These are phyloP conservation scores for Turritopsis dohrnii DNA, from an alignment of 30 jellyfish, hydroid and myxozoan genomes.

Conservation along the genomic window DNA sequence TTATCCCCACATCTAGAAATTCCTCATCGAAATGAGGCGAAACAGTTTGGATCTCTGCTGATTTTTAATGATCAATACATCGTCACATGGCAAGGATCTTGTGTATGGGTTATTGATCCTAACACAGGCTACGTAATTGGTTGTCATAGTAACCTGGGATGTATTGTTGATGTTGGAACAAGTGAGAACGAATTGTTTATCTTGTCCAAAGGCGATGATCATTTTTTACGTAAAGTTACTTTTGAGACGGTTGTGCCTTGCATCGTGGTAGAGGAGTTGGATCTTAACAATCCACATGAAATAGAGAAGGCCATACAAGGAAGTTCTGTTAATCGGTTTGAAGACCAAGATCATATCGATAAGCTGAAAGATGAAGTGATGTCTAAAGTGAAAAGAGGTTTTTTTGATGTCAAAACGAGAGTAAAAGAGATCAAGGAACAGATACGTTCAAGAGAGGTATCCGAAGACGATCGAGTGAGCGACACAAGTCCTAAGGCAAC, in stretches of 20 bases:
- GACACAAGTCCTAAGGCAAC: constrained; percentile 45
- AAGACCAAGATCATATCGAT: constrained; percentile 79
- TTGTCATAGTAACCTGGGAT: constrained; percentile 89
- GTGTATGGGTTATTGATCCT: constrained; percentile 92
- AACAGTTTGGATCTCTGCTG: constrained; percentile 73
- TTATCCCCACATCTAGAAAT: constrained; percentile 46
- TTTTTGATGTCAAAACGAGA: constrained; percentile 76
- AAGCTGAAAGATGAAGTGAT: constrained; percentile 80
- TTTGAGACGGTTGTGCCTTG: constrained; percentile 67
- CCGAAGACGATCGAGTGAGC: constrained; percentile 62
- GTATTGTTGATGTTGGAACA: constrained; percentile 77
- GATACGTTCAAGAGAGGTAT: constrained; percentile 66
- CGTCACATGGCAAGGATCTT: constrained; percentile 91
- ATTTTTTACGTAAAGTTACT: constrained; percentile 62
- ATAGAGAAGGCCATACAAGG: constrained; percentile 47
- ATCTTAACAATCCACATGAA: constrained; percentile 33
- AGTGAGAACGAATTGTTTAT: constrained; percentile 56
- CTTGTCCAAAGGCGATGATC: constrained; percentile 73
- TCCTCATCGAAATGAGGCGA: constrained; percentile 48
- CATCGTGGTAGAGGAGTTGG: constrained; percentile 66
- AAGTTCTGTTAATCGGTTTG: constrained; percentile 84
- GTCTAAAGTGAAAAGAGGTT: constrained; percentile 64
- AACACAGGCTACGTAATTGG: constrained; percentile 77
- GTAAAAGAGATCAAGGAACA: constrained; percentile 82
- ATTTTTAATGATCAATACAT: constrained; percentile 50